Percentiles rank a stretch among this genome's conserved stretches.
These are phyloP conservation scores for Aphrophora alni DNA, from an alignment of 2,888 invertebrate genomes.

Conservation along the genomic window DNA sequence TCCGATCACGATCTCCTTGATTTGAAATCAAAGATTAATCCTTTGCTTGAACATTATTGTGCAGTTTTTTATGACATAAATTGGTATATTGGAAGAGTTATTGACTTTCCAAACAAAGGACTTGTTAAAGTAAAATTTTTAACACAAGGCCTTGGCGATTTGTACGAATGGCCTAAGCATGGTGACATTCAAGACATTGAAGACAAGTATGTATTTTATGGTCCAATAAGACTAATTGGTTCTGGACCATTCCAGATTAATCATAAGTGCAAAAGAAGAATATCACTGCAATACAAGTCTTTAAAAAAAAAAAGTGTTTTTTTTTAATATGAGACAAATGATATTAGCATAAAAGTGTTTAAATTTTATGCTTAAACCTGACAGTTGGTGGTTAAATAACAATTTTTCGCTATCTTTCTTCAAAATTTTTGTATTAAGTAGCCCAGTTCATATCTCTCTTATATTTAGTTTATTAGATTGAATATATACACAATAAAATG, in stretches of 20 bases:
- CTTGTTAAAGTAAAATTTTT: conserved; percentile 13
- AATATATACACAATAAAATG: too few relatives aligned
- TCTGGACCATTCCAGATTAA: conserved; percentile 19
- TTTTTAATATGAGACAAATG: neutral
- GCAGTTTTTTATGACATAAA: conserved; percentile 4
- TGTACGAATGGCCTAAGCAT: conserved; percentile 21
- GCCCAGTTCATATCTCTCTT: too few relatives aligned
- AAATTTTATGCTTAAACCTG: too few relatives aligned
- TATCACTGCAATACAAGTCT: neutral
- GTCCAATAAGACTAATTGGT: conserved; percentile 2
- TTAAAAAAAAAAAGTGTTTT: neutral
- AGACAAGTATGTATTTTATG: conserved; percentile 12
- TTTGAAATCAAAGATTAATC: neutral
- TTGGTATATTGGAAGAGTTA: conserved; percentile 12
- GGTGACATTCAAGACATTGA: conserved; percentile 12
- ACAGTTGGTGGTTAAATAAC: too few relatives aligned
- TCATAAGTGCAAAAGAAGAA: conserved; percentile 8
- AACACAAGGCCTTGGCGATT: neutral
- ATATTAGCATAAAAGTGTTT: too few relatives aligned
- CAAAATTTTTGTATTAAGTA: too few relatives aligned
- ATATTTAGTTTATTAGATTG: too few relatives aligned
- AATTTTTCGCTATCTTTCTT: too few relatives aligned
- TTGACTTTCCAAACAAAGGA: conserved; percentile 13
- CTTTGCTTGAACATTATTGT: neutral
- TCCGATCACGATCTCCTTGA: neutral